phyloP scores from a whole-genome alignment of 1,140 invertebrate species.

The Drosophila mayri region DNA sequence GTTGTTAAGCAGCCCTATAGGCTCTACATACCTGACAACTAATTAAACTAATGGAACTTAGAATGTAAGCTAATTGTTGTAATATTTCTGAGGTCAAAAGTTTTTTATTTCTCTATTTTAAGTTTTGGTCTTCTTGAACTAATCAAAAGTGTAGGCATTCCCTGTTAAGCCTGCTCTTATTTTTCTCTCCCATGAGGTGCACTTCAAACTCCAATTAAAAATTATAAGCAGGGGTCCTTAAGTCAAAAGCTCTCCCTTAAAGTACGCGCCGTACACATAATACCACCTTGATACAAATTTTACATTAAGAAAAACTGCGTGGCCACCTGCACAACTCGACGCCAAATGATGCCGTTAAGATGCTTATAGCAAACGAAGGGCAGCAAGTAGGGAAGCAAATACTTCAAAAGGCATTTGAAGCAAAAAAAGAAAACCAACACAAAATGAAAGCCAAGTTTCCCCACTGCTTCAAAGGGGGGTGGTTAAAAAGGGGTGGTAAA shows the following conservation, averaged over 20 bases:
- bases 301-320: constrained; percentile 72
- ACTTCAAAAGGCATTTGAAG: constrained; percentile 81
- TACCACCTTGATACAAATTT: constrained; percentile 70
- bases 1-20: not conserved
- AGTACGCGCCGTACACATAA: constrained; percentile 41
- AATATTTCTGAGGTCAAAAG: not conserved
- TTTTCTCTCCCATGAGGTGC: constrained; percentile 24
- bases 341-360: constrained; percentile 81
- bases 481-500: constrained; percentile 72
- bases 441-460: constrained; percentile 75
- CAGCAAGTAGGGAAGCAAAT: constrained; percentile 47
- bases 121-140: not conserved
- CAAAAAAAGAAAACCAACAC: constrained; percentile 47
- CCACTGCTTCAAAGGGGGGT: constrained; percentile 24
- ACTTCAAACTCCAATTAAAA: constrained; percentile 83
- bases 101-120: not conserved
- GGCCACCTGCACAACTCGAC: constrained; percentile 68
- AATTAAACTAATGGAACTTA: not conserved
- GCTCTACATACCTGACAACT: not conserved
- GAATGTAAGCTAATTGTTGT: not conserved
- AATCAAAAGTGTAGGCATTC: not conserved
- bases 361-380: constrained; percentile 57
- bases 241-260: constrained; percentile 17
- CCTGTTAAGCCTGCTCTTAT: constrained; percentile 4
- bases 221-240: constrained; percentile 64